A percentile compares a stretch with the other conserved stretches of the same genome.
phyloP scores from a whole-genome alignment of 2,888 invertebrate genomes.

The Melanostoma mellinum region DNA sequence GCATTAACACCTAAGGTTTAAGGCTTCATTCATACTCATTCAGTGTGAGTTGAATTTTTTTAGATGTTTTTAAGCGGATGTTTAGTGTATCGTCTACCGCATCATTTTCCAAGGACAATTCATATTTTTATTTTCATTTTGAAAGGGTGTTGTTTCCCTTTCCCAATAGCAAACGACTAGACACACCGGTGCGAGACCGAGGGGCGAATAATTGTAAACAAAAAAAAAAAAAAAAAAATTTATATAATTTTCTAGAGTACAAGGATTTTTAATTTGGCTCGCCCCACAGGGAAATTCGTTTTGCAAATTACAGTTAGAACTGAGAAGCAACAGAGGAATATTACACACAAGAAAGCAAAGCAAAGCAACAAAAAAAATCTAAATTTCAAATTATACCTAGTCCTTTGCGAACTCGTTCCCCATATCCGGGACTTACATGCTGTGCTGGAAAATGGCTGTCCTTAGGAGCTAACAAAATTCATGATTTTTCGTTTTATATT shows the following conservation, averaged over 20 bases:
- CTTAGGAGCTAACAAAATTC: constrained; percentile 67
- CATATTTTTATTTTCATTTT: constrained; percentile 27
- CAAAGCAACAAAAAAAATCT: constrained; percentile 50
- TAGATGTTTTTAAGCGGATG: constrained; percentile 15
- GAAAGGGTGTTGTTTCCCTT: constrained; percentile 36
- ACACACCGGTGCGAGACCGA: neutral
- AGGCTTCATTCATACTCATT: constrained; percentile 5
- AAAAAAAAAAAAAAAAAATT: constrained; percentile 17
- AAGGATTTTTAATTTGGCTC: constrained; percentile 64
- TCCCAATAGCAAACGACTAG: neutral
- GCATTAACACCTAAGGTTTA: constrained; percentile 60
- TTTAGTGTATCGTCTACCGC: constrained; percentile 40
- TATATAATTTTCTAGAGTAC: constrained; percentile 45
- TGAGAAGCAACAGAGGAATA: constrained; percentile 35
- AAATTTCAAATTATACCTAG: constrained; percentile 73
- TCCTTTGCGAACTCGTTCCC: constrained; percentile 66
- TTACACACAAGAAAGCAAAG: neutral
- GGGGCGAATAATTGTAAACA: constrained; percentile 38
- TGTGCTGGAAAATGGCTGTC: constrained; percentile 59
- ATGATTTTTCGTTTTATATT: constrained; percentile 50
- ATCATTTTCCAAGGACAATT: constrained; percentile 52
- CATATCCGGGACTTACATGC: constrained; percentile 63
- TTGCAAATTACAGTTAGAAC: constrained; percentile 67
- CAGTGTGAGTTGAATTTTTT: constrained; percentile 18
- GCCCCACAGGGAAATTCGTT: constrained; percentile 72